phyloP scores from a whole-genome alignment of 1,140 invertebrate genomes.

The Bombus soroeensis region DNA sequence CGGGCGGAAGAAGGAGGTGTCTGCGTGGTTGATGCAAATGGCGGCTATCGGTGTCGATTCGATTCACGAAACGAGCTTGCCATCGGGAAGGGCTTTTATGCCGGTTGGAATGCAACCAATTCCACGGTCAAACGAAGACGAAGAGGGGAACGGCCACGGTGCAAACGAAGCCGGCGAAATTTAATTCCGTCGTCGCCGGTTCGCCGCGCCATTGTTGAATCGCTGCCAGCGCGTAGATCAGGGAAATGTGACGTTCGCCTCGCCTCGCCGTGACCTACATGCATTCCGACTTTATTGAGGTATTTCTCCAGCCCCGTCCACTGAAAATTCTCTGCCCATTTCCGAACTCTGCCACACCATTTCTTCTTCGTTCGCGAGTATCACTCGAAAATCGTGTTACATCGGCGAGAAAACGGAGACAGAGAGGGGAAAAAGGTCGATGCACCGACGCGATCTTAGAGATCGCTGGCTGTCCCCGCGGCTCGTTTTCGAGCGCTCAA shows the following conservation, averaged over 20 bases:
- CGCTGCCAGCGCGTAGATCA: conserved; percentile 65
- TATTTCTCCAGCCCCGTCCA: conserved; percentile 26
- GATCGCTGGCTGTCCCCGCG: background rate
- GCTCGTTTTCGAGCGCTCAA: conserved; percentile 9
- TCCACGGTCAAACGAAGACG: conserved; percentile 61
- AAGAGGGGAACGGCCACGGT: conserved; percentile 22
- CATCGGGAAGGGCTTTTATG: conserved; percentile 35
- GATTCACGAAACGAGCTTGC: conserved; percentile 3
- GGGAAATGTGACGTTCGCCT: conserved; percentile 48
- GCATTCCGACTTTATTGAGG: conserved; percentile 67
- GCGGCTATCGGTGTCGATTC: background rate
- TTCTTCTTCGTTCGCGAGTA: conserved; percentile 1
- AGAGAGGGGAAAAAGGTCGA: conserved; percentile 14
- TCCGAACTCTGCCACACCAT: background rate
- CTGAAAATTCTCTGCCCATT: conserved; percentile 5
- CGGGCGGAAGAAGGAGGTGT: background rate
- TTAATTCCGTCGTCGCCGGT: conserved; percentile 57
- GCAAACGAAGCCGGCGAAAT: conserved; percentile 67
- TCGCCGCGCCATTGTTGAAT: conserved; percentile 60
- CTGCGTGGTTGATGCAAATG: conserved; percentile 6
- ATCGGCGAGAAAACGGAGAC: background rate
- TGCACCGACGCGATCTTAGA: conserved; percentile 3
- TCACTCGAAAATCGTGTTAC: background rate
- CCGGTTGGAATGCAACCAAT: conserved; percentile 65
- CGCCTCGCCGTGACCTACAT: conserved; percentile 67